These are phyloP conservation scores for Ophiothrix spiculata DNA, from an alignment of 35 echinoderm and acorn worm genomes.

Conservation along the genomic window DNA sequence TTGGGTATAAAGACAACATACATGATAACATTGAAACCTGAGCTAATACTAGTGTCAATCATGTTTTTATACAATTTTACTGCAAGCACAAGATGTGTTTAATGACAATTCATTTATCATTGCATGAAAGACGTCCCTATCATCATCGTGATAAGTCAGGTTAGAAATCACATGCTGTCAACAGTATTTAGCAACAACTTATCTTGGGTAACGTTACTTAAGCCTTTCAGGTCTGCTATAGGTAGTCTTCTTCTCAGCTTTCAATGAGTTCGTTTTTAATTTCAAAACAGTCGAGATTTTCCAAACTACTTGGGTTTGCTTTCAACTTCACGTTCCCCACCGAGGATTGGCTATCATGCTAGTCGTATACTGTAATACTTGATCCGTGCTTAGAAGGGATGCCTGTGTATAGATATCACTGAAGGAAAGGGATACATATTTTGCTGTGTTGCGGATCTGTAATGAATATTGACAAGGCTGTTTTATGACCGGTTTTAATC, in stretches of 20 bases:
- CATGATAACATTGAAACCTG: no score
- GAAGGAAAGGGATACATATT: slow-evolving; percentile 2
- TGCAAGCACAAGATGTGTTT: no score
- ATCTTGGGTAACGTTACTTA: not conserved
- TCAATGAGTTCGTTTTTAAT: slow-evolving; percentile 9
- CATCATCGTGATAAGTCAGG: no score
- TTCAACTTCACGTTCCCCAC: not conserved
- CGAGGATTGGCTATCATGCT: not conserved
- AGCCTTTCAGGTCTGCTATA: not conserved
- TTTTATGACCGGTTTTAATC: not conserved
- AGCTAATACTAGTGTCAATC: no score
- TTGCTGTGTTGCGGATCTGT: not conserved
- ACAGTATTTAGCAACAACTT: not conserved
- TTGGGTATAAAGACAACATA: no score
- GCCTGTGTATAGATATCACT: not conserved
- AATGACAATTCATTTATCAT: no score
- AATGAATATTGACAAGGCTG: not conserved
- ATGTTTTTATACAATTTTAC: no score
- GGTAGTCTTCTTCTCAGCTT: not conserved
- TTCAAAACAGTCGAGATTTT: slow-evolving; percentile 12
- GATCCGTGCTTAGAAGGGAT: no score
- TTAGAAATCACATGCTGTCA: not conserved
- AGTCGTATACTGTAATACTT: not conserved
- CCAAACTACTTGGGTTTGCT: not conserved
- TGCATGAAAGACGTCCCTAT: no score